Evolutionary conservation across 2,888 invertebrate species (phyloP), one percentile per base, ranked within the genome.

Genomic region (Diarsia dahlii): DNA sequence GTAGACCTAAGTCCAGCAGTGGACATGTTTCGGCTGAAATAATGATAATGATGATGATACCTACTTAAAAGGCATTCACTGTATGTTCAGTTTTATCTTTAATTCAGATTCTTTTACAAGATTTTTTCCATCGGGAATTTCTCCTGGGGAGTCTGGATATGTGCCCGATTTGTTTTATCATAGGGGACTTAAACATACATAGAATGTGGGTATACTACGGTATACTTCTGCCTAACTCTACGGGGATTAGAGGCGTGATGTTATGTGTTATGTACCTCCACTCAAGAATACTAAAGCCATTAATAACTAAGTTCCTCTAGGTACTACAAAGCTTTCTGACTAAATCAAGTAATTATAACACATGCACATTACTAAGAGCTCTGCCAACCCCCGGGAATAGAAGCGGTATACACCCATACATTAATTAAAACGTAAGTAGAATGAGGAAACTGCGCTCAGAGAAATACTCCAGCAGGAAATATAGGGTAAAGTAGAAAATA

Each of bases 361-460:
- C 76, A 74, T 74, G 45, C 66, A 54, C 63, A 66, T 81, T 81
- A 84, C 76, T 81, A 54, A 84, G 75, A 84, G 81, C 58, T 67
- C 63, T 68, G 65, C 52, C 50, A 13, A 48, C 84, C 66, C 28
- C 18, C 18, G 81, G 70, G 81, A 75, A 50, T 64, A 54, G 58
- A 18, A 60, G 28, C n/a, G 28, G 75, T 39, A 64, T 20, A 50
- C 34, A 52, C 34, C 54, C 76, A 81, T 81, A 75, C 34, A 81
- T 81, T 84, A 84, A 81, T 81, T 81, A 81, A 69, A 84, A 60
- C 12, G 65, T 72, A 48, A 56, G 65, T 28, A 75, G 54, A 60
- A 67, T 67, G 45, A 67, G 75, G 64, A 65, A 80, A 68, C 72
- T 72, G 67, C n/a, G 46, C 74, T 80, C 4, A 34, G 72, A 69